Base-by-base conservation (phyloP, 1,140 invertebrate species). In the Neelides sp. region DNA sequence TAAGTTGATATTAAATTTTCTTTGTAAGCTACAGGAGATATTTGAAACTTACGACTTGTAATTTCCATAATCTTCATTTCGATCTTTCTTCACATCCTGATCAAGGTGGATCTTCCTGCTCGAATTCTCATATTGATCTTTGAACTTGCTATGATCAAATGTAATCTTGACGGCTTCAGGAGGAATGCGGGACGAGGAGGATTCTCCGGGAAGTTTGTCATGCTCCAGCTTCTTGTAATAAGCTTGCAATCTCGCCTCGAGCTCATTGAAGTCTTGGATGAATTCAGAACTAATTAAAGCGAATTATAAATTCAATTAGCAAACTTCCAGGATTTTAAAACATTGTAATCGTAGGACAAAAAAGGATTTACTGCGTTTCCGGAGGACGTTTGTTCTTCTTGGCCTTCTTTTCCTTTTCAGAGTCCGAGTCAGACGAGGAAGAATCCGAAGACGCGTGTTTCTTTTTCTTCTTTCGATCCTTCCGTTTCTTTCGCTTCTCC, bases 161-260 rank as follows among this genome's bases (percentile, higher is more conserved):
- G 42, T 55, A 0, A 55, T 23, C 30, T 55, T 55, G 3, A 56
- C 40, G 36, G 5, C 15, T 39, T 39, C 7, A 10, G 4, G 24
- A n/a, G n/a, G n/a, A n/a, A n/a, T n/a, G n/a, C 43, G 17, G 17
- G 13, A 13, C 36, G 35, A 3, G 55, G 46, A 24, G 42, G 22
- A 30, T 48, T 20, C 15, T 41, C 26, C 2, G 48, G n/a, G 46
- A 8, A 52, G 41, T 50, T 59, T 71, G 62, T 79, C 78, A 68
- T 83, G 82, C 58, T 83, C 80, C 50, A 83, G 74, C 69, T 80
- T 78, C 24, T 79, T 77, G 68, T 83, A 83, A 67, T 83, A 84
- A 43, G 80, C 81, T 67, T 68, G 78, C 53, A 85, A 69, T 64
- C 83, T 83, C 4, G 78, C 80, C 64, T 84, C 79, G 47, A 84